phyloP scores from a whole-genome alignment of 2,113 vertebrate genomes.

The Tetrao urogallus region DNA sequence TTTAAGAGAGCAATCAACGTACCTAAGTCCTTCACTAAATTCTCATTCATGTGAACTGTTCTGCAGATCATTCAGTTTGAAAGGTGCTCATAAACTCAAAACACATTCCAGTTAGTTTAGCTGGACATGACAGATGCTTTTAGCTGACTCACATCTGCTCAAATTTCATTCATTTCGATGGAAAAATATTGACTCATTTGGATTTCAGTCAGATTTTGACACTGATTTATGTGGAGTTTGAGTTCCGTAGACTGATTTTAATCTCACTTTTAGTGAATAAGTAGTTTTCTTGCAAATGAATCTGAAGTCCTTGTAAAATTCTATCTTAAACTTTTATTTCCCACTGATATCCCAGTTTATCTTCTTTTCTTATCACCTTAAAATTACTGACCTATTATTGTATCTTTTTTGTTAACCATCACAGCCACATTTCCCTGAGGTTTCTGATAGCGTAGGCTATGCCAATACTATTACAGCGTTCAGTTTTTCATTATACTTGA shows the following conservation, averaged over 20 bases:
- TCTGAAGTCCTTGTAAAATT: not conserved
- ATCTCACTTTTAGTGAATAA: not conserved
- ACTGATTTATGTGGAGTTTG: not conserved
- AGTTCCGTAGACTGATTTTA: not conserved
- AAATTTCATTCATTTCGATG: conserved; percentile 22
- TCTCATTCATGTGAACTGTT: not conserved
- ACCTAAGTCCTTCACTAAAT: not conserved
- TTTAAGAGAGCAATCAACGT: conserved; percentile 41
- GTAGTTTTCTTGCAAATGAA: not conserved
- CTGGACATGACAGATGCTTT: conserved; percentile 18
- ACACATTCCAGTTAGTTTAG: not conserved
- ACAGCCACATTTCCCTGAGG: not conserved
- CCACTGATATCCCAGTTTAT: not conserved
- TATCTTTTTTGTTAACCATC: not conserved
- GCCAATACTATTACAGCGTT: not conserved
- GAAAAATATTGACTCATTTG: conserved; percentile 26
- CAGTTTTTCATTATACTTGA: not conserved
- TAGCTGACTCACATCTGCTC: conserved; percentile 2
- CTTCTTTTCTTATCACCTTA: not conserved
- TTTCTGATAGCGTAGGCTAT: not conserved
- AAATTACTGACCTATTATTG: not conserved
- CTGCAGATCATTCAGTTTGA: not conserved
- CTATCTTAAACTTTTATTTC: not conserved
- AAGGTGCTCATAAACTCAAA: not conserved
- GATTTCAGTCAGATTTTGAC: conserved; percentile 39